Evolutionary conservation across 2,888 invertebrate genomes (phyloP).

Genomic region (Acanthococcus lagerstroemiae): DNA sequence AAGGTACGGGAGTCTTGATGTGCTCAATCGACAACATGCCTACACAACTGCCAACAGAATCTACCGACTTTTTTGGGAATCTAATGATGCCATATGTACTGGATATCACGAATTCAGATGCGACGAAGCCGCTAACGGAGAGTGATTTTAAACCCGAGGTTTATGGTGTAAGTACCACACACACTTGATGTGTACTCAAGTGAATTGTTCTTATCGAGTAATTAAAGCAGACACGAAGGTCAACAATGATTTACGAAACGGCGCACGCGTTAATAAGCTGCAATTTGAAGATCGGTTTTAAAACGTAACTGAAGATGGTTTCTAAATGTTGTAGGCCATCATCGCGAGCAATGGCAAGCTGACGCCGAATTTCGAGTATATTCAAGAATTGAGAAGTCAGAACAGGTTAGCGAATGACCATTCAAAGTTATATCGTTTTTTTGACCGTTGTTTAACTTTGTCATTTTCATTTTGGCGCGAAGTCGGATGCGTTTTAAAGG

Average conservation of each 20-base stretch:
- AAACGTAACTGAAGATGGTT: too few relatives aligned
- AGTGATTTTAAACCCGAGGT: slow-evolving; percentile 65
- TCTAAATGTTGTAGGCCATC: slow-evolving; percentile 81
- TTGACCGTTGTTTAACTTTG: too few relatives aligned
- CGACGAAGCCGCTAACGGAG: slow-evolving; percentile 63
- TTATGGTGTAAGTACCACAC: slow-evolving; percentile 51
- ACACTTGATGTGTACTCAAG: too few relatives aligned
- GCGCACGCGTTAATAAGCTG: too few relatives aligned
- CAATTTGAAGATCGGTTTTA: too few relatives aligned
- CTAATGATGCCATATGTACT: slow-evolving; percentile 76
- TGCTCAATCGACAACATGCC: slow-evolving; percentile 99
- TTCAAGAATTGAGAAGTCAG: slow-evolving; percentile 69
- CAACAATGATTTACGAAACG: too few relatives aligned
- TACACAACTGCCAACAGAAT: slow-evolving; percentile 91
- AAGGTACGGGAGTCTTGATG: slow-evolving; percentile 93
- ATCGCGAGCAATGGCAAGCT: slow-evolving; percentile 91
- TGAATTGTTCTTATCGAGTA: too few relatives aligned
- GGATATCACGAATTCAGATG: slow-evolving; percentile 80
- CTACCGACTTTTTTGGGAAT: slow-evolving; percentile 96
- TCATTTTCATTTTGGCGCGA: background rate
- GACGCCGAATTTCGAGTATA: slow-evolving; percentile 90
- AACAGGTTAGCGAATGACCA: slow-evolving; percentile 45
- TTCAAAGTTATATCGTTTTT: too few relatives aligned
- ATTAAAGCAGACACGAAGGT: too few relatives aligned
- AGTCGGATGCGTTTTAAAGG: slow-evolving; percentile 64